Evolutionary conservation across 1,140 invertebrate genomes (phyloP).

Genomic region (Carcinoscorpius rotundicauda): DNA sequence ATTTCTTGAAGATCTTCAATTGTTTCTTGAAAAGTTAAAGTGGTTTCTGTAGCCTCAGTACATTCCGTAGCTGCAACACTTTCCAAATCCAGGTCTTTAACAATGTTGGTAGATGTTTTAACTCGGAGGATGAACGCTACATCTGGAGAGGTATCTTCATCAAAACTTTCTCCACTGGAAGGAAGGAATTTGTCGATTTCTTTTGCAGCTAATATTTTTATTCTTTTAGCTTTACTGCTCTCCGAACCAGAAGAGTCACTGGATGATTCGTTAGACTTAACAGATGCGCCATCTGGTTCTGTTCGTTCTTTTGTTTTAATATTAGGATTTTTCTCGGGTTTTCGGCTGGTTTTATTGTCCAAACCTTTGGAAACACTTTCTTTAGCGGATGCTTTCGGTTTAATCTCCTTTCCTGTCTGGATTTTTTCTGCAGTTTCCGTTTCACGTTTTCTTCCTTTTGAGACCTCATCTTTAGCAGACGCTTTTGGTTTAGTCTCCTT

Average conservation of each 20-base stretch:
- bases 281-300: constrained; percentile 3
- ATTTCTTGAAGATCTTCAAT: constrained; percentile 24
- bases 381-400: not conserved
- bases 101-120: constrained; percentile 22
- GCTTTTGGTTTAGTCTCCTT: not conserved
- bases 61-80: constrained; percentile 41
- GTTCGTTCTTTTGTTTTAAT: not conserved
- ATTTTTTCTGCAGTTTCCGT: not conserved
- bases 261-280: not conserved
- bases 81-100: constrained; percentile 36
- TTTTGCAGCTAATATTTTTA: constrained; percentile 6
- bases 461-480: not conserved
- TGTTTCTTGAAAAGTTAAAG: constrained; percentile 23
- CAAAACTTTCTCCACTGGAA: constrained; percentile 23
- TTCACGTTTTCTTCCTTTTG: constrained; percentile 1
- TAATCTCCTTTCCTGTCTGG: not conserved
- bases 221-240: not conserved
- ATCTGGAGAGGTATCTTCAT: constrained; percentile 34
- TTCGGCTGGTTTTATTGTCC: not conserved
- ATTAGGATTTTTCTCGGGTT: not conserved
- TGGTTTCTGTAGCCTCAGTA: constrained; percentile 41
- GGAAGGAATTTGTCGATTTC: constrained; percentile 19
- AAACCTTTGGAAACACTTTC: not conserved
- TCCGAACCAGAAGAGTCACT: not conserved
- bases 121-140: constrained; percentile 43